Evolutionary conservation across 2,888 invertebrate species (phyloP).

Genomic region (Lithodes maja): DNA sequence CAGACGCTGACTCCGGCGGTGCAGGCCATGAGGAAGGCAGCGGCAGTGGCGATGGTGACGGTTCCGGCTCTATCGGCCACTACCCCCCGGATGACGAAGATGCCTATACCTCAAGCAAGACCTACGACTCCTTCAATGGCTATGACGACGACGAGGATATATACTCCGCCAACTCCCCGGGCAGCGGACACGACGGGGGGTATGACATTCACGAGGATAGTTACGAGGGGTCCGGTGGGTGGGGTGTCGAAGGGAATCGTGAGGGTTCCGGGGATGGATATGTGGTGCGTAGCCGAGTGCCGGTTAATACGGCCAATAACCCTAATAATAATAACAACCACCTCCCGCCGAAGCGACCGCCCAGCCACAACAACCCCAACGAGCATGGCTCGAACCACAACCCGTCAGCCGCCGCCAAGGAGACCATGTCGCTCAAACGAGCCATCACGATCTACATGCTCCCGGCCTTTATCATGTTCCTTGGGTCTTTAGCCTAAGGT

Average conservation of each 20-base stretch:
- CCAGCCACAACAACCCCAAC: constrained; percentile 27
- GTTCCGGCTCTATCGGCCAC: constrained; percentile 34
- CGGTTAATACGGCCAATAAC: neutral
- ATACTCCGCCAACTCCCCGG: neutral
- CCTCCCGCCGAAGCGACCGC: constrained; percentile 35
- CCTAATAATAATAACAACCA: constrained; percentile 18
- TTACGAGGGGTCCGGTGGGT: constrained; percentile 38
- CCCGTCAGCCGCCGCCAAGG: constrained; percentile 63
- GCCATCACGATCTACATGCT: constrained; percentile 70
- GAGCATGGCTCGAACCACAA: constrained; percentile 44
- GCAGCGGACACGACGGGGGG: constrained; percentile 4
- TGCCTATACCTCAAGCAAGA: constrained; percentile 42
- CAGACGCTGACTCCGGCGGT: constrained; percentile 32
- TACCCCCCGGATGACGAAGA: constrained; percentile 70
- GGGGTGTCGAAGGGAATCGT: constrained; percentile 37
- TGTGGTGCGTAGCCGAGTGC: neutral
- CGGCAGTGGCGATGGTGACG: constrained; percentile 47
- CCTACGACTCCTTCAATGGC: neutral
- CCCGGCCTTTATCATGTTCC: constrained; percentile 69
- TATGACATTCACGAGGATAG: constrained; percentile 27
- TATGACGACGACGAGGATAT: constrained; percentile 31
- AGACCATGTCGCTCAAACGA: constrained; percentile 69
- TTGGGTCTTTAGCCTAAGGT: constrained; percentile 68
- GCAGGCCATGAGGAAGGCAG: constrained; percentile 42
- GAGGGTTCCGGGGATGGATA: constrained; percentile 30